phyloP scores from a whole-genome alignment of 1,140 invertebrate species.

The Zaprionus capensis region DNA sequence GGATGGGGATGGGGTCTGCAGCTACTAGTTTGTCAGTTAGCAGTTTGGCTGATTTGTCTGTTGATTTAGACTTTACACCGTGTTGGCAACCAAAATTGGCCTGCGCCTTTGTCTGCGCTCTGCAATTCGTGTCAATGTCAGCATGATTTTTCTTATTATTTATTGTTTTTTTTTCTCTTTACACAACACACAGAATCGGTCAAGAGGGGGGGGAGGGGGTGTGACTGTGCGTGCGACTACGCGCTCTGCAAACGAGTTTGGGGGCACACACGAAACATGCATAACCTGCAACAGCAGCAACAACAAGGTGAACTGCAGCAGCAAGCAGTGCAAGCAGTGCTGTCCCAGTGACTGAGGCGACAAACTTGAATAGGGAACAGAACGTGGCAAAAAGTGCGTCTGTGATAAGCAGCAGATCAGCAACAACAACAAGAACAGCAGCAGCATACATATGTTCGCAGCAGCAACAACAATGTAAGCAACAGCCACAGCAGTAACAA shows the following conservation, averaged over 20 bases:
- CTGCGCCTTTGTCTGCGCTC: slow-evolving; percentile 31
- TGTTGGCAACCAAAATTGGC: slow-evolving; percentile 38
- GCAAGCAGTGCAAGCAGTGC: slow-evolving; percentile 41
- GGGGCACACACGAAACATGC: slow-evolving; percentile 42
- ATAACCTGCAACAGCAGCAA: slow-evolving; percentile 35
- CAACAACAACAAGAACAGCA: background rate
- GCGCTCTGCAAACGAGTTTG: slow-evolving; percentile 56
- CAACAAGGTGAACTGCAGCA: slow-evolving; percentile 36
- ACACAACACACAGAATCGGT: slow-evolving; percentile 3
- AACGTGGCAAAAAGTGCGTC: background rate
- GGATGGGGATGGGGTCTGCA: background rate
- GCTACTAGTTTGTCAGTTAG: slow-evolving; percentile 35
- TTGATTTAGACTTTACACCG: slow-evolving; percentile 71
- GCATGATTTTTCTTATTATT: slow-evolving; percentile 63
- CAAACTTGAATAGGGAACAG: slow-evolving; percentile 36
- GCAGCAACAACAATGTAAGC: slow-evolving; percentile 6
- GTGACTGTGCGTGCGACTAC: background rate
- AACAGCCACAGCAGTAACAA: background rate
- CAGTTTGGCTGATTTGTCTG: slow-evolving; percentile 16
- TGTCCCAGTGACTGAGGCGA: slow-evolving; percentile 50
- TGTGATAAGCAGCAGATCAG: background rate
- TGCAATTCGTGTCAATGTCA: slow-evolving; percentile 81
- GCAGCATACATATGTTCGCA: background rate
- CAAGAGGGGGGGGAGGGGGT: slow-evolving; percentile 4
- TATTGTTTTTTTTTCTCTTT: slow-evolving; percentile 22